phyloP scores from a whole-genome alignment of 2,113 vertebrate species.

The Pheucticus melanocephalus region DNA sequence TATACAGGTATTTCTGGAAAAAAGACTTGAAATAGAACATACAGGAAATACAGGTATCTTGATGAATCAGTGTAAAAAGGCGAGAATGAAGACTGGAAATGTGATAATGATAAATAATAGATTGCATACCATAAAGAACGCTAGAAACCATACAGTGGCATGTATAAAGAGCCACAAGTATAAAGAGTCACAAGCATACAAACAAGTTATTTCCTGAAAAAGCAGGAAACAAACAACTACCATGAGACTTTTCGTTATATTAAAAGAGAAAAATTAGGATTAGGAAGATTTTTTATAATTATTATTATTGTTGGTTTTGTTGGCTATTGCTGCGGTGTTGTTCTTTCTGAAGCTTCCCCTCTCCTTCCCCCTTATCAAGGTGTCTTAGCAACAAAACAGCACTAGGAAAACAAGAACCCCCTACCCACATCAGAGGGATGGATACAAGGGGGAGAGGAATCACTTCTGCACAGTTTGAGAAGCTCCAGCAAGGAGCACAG shows the following conservation, averaged over 20 bases:
- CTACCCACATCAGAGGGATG: not conserved
- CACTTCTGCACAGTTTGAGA: not conserved
- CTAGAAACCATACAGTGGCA: not conserved
- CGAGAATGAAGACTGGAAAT: not conserved
- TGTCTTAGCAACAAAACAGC: not conserved
- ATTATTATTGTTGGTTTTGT: not conserved
- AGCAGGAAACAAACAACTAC: not conserved
- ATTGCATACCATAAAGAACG: not conserved
- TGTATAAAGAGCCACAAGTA: not conserved
- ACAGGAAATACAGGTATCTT: not conserved
- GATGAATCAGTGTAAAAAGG: not conserved
- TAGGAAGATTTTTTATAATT: not conserved
- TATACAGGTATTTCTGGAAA: not conserved
- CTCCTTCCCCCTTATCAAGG: not conserved
- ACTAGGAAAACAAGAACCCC: not conserved
- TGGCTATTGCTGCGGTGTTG: not conserved
- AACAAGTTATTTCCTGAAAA: not conserved
- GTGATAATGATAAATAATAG: not conserved
- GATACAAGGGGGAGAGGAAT: not conserved
- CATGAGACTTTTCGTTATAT: not conserved
- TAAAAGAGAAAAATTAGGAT: not conserved
- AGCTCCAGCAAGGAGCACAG: not conserved
- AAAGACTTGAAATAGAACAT: not conserved
- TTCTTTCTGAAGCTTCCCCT: not conserved
- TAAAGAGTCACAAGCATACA: not conserved